Evolutionary conservation across 1,140 invertebrate genomes (phyloP), one percentile per base, ranked within the genome.

Genomic region (Eurosta solidaginis): DNA sequence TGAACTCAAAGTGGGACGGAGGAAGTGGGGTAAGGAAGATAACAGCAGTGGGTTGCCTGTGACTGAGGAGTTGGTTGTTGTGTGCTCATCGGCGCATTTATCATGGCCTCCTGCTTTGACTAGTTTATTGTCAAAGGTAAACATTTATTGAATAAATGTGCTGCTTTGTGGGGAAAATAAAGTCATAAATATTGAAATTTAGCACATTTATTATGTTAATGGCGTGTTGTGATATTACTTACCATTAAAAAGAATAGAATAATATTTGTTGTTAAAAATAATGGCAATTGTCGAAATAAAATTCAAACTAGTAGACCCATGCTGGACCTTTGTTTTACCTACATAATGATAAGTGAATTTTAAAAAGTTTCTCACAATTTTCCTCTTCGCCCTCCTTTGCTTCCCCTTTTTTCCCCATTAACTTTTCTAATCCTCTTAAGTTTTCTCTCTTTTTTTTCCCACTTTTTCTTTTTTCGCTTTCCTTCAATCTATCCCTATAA

Each of bases 111-210:
- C 59, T n/a, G 36, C 14, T 20, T 68, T 33, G 33, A 29, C 59
- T 68, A 36, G 6, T 68, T 68, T n/a, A 68, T 40, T 68, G 59
- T 68, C 33, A 68, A n/a, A 36, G 33, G 36, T 33, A 68, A 68
- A 68, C 40, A 33, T 40, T 68, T 68, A 22, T 68, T 68, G 59
- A 22, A 40, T 68, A 68, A 40, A 68, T 52, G 17, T 42, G 59
- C 59, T 33, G 33, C 36, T 68, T 68, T 68, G 59, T 68, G 59
- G 59, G n/a, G 59, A 40, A 68, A 68, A 68, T 68, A 68, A 42
- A 68, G 59, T 68, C 59, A 68, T 68, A 68, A 68, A 68, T 68
- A 68, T 68, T 68, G 59, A 40, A 68, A 40, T 40, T 68, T 33
- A 40, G 59, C 36, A 68, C 59, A 68, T 68, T 68, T 68, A 68